Evolutionary conservation across 2,797 vertebrate species (phyloP), one percentile per base, ranked within the genome.

Genomic region (Tragopan temminckii): DNA sequence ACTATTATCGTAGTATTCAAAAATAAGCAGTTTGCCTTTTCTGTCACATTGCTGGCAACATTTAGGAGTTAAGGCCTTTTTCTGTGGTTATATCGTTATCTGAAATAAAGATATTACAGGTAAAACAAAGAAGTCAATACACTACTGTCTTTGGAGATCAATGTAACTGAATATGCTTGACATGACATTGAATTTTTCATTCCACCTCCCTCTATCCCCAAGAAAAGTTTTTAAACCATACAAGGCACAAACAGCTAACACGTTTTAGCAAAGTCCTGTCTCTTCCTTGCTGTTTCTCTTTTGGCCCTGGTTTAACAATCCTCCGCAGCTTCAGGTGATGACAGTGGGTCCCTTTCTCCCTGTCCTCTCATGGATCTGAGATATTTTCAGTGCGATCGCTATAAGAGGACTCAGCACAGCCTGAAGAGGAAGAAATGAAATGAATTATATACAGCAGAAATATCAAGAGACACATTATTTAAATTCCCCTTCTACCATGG

Each of bases 381-480:
- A 99, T 97, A 99, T 98, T 98, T 99, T 99, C 96, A 99, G 98
- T 21, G 99, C 99, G 3, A 99, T 99, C 97, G 99, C 99, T 68
- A 99, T 99, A 62, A 99, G 99, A 89, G 99, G 99, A 81, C 99
- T 99, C 97, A 99, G 98, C 94, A 99, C 99, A 55, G 98, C 99
- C 99, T 99, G 95, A 66, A 94, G 67, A 81, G 74, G 57, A 63
- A 95, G 42, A 89, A 94, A 94, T 24, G 93, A 12, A 83, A 24
- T 59, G 21, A 82, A 80, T 88, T 82, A 90, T 6, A 40, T 57
- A 80, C 80, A 67, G 36, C 27, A 95, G 31, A 82, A 92, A 75
- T 59, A 83, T 25, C 40, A 59, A 76, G 33, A 40, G 14, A 83
- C 5, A 38, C 27, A 6, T 66, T 5, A 68, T 21, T 80, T 77